These are phyloP conservation scores for Schrankia costaestrigalis DNA, from an alignment of 2,888 invertebrate species.

Conservation along the genomic window DNA sequence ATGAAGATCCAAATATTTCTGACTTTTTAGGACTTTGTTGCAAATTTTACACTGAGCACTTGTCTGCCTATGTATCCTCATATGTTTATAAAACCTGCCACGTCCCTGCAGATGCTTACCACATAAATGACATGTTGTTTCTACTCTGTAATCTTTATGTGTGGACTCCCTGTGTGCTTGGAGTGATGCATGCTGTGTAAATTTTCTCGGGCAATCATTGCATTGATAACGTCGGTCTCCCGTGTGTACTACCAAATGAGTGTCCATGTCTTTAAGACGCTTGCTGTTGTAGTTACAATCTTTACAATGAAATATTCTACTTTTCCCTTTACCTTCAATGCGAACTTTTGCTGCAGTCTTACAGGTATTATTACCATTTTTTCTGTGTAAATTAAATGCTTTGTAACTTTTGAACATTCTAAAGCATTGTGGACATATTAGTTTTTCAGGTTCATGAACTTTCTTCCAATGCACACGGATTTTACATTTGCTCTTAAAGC, in stretches of 20 bases:
- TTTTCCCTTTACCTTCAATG: constrained; percentile 49
- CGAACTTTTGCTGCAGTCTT: constrained; percentile 27
- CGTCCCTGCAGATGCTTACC: constrained; percentile 57
- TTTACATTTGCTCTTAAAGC: constrained; percentile 46
- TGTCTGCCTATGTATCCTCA: constrained; percentile 38
- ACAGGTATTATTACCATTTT: constrained; percentile 35
- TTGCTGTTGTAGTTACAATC: constrained; percentile 50
- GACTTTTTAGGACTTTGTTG: constrained; percentile 41
- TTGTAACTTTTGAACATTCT: constrained; percentile 44
- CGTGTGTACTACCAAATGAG: constrained; percentile 50
- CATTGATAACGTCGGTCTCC: constrained; percentile 57
- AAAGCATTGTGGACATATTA: constrained; percentile 39
- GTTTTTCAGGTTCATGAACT: constrained; percentile 27
- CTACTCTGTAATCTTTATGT: constrained; percentile 45
- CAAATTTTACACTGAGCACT: constrained; percentile 23
- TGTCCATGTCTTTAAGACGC: constrained; percentile 48
- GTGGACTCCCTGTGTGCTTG: constrained; percentile 48
- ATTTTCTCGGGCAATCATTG: constrained; percentile 46
- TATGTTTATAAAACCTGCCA: constrained; percentile 46
- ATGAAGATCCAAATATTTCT: constrained; percentile 37
- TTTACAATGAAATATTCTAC: constrained; percentile 37
- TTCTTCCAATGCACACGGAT: constrained; percentile 46
- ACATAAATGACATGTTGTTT: constrained; percentile 58
- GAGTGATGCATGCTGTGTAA: constrained; percentile 52
- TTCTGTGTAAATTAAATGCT: constrained; percentile 43